Evolutionary conservation across 2,797 vertebrate species (phyloP).

Genomic region (Catostomus latipinnis): DNA sequence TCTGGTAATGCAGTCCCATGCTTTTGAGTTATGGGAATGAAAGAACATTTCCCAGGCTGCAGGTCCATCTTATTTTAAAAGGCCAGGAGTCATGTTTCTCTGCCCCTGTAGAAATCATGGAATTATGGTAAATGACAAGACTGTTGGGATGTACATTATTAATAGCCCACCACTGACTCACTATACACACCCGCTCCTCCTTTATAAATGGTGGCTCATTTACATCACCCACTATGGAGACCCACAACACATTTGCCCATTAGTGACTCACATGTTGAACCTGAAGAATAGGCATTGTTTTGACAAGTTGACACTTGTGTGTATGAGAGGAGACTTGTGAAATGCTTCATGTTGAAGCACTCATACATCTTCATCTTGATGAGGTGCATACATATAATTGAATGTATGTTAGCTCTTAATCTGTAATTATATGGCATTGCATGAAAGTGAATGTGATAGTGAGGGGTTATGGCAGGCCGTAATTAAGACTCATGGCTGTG

Average conservation of each 20-base stretch:
- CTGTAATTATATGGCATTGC: slow-evolving; percentile 26
- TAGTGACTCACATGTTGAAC: slow-evolving; percentile 13
- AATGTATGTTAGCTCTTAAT: slow-evolving; percentile 19
- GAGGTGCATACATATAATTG: slow-evolving; percentile 3
- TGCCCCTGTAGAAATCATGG: slow-evolving; percentile 52
- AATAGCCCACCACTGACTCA: slow-evolving; percentile 53
- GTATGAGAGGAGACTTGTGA: slow-evolving; percentile 23
- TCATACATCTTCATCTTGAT: slow-evolving; percentile 14
- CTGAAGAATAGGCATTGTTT: slow-evolving; percentile 18
- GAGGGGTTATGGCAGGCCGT: neutral
- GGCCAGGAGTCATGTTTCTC: slow-evolving; percentile 51
- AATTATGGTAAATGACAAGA: slow-evolving; percentile 57
- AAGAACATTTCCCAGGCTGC: slow-evolving; percentile 39
- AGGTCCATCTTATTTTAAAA: slow-evolving; percentile 56
- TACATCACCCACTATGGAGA: slow-evolving; percentile 39
- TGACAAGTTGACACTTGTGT: slow-evolving; percentile 25
- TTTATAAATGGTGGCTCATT: slow-evolving; percentile 49
- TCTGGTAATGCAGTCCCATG: slow-evolving; percentile 6
- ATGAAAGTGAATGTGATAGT: neutral
- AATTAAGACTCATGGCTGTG: slow-evolving; percentile 10
- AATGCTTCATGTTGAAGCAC: slow-evolving; percentile 15
- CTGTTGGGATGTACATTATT: slow-evolving; percentile 62
- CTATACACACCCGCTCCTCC: slow-evolving; percentile 3
- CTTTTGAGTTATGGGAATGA: slow-evolving; percentile 38
- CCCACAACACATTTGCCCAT: slow-evolving; percentile 3